Evolutionary conservation across 1,140 invertebrate genomes (phyloP), one percentile per base, ranked within the genome.

Genomic region (Lerema accius): DNA sequence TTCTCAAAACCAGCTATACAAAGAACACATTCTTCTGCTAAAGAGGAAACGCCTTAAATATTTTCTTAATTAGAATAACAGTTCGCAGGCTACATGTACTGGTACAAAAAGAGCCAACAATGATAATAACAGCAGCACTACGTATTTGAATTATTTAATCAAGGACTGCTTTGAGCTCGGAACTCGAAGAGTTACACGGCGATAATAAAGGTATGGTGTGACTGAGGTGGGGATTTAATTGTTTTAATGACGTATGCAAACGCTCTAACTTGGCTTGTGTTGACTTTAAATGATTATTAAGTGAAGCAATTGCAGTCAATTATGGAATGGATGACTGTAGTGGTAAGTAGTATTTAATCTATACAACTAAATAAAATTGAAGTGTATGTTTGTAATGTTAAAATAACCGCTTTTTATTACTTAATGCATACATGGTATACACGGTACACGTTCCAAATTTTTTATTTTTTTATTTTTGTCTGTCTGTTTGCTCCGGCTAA

Each of bases 91-190:
- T 3, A 2, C 5, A 3, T 2, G 19, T 23, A 23, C 2, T 3
- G 42, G 37, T 26, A 56, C 26, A 58, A 56, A 50, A 50, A 64
- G 32, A 48, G 13, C 45, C 50, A 46, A 50, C 35, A 58, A 58
- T 65, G 46, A 49, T 50, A 65, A 65, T 55, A 48, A 53, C 50
- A 66, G 46, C 43, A 49, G 53, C 37, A 66, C 48, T 37, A 66
- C 46, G 42, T 49, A 50, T 66, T 70, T 66, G 49, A 66, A 70
- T 70, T 50, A 70, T 66, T 66, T 63, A 70, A 70, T 66, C 60
- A 67, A 67, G 49, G 49, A 66, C 58, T 32, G 63, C 59, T 69
- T 66, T 70, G 64, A 70, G 60, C 58, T 58, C 46, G 60, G 35
- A 28, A 17, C 50, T 55, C 32, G 35, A 67, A 49, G 63, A 66